phyloP scores from a whole-genome alignment of 1,140 invertebrate genomes.

The Cyphomyrmex costatus region DNA sequence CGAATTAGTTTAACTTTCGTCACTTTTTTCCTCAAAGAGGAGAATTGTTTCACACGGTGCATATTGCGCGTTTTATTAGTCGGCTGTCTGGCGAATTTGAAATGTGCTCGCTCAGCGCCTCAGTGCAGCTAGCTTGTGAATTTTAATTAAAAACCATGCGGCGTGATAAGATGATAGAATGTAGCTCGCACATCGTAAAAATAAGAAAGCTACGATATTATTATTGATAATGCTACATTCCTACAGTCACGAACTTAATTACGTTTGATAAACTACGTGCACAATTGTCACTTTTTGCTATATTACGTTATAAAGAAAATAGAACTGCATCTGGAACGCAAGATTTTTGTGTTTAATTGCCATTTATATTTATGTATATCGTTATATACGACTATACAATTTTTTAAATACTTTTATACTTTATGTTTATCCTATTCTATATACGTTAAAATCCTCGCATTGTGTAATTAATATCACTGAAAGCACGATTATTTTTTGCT shows the following conservation, averaged over 20 bases:
- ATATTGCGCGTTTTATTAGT: slow-evolving; percentile 42
- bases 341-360: slow-evolving; percentile 12
- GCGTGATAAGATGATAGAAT: slow-evolving; percentile 36
- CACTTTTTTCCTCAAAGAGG: slow-evolving; percentile 16
- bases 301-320: slow-evolving; percentile 11
- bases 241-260: slow-evolving; percentile 36
- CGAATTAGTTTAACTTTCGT: slow-evolving; percentile 26
- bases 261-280: slow-evolving; percentile 34
- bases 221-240: slow-evolving; percentile 41
- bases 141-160: slow-evolving; percentile 57
- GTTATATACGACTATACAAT: neutral
- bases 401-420: slow-evolving; percentile 12
- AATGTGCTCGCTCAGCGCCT: neutral
- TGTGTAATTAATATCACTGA: neutral
- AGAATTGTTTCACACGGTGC: slow-evolving; percentile 12
- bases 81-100: slow-evolving; percentile 33
- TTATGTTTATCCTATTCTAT: neutral
- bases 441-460: neutral
- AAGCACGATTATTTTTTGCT: too few species aligned
- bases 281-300: neutral
- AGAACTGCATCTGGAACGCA: neutral
- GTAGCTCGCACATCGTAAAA: slow-evolving; percentile 9
- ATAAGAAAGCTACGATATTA: neutral
- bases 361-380: slow-evolving; percentile 15
- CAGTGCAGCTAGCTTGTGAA: slow-evolving; percentile 21